Base-by-base conservation (phyloP, 2,888 invertebrate species). In the Callinectes sapidus region DNA sequence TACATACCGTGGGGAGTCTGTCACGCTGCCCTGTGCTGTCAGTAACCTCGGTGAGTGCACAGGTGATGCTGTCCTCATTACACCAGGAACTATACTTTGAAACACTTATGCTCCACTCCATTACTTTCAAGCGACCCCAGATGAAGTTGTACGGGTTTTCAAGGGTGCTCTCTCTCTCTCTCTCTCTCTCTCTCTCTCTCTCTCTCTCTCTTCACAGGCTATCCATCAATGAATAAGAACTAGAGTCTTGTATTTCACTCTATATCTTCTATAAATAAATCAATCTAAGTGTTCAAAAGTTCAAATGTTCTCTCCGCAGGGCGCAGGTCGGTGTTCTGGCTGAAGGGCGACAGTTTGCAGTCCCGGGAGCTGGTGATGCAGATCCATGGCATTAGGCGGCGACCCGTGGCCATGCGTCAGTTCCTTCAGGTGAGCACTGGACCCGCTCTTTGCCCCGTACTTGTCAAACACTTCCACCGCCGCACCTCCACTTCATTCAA, bases 271-370 rank as follows among this genome's bases (percentile, higher is more conserved):
- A 54, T 89, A 23, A 23, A 39, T 89, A 23, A 35, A 42, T 42
- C 14, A 8, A 39, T 39, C 5, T 39, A 39, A 48, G 8, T 48
- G 48, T 2, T 48, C 8, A 48, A 48, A 10, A 8, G 8, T 48
- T 48, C 48, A 48, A 48, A 48, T 48, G 48, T 48, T 48, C 48
- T 48, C 42, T 39, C n/a, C 39, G 42, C 86, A 92, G 92, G 92
- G 14, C 89, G 89, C 42, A 42, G 61, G 23, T 90, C 89, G 18
- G 89, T 92, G 48, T 89, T 89, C 23, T 92, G 92, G 92, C 32
- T 92, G 55, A 92, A 92, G 90, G 92, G 92, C 18, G 66, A 55
- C 28, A 39, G 48, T 14, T 14, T 61, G 28, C 55, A 71, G 13
- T 48, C 81, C 0, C 85, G 89, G 18, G 66, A 66, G 32, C 32